phyloP scores from a whole-genome alignment of 2,888 invertebrate species.

The Acrobasis suavella region DNA sequence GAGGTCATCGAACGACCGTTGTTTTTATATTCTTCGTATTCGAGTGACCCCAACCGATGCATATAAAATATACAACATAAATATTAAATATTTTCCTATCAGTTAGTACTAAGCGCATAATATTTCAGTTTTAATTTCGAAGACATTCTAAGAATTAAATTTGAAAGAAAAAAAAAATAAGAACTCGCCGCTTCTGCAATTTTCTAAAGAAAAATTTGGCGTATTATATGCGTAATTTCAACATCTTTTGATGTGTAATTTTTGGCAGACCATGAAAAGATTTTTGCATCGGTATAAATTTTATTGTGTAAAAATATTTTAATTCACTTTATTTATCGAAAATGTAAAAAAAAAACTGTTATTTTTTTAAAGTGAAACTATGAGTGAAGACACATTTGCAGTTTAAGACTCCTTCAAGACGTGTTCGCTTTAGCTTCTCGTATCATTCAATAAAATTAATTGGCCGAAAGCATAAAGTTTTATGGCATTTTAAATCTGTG shows the following conservation, averaged over 20 bases:
- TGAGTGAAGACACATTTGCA: too few relatives aligned
- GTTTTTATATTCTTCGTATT: slow-evolving; percentile 43
- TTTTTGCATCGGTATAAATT: too few relatives aligned
- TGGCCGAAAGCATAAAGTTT: neutral
- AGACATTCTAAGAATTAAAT: slow-evolving; percentile 6
- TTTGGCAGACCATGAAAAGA: too few relatives aligned
- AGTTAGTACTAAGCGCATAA: slow-evolving; percentile 6
- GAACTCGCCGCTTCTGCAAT: neutral
- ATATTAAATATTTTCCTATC: slow-evolving; percentile 10
- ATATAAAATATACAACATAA: slow-evolving; percentile 18
- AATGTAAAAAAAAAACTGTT: too few relatives aligned
- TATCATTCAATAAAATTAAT: neutral
- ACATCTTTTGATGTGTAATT: too few relatives aligned
- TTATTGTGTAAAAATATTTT: too few relatives aligned
- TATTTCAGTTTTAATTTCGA: slow-evolving; percentile 4
- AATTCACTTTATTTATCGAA: too few relatives aligned
- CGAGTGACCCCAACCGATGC: slow-evolving; percentile 35
- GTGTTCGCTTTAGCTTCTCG: neutral
- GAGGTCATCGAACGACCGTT: slow-evolving; percentile 42
- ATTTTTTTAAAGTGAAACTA: too few relatives aligned
- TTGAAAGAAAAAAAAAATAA: neutral
- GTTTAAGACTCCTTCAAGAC: too few relatives aligned
- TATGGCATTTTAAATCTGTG: neutral
- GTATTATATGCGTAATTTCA: too few relatives aligned
- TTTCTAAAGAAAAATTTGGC: neutral